phyloP scores from a whole-genome alignment of 2,797 vertebrate genomes.

The Gouania willdenowi region DNA sequence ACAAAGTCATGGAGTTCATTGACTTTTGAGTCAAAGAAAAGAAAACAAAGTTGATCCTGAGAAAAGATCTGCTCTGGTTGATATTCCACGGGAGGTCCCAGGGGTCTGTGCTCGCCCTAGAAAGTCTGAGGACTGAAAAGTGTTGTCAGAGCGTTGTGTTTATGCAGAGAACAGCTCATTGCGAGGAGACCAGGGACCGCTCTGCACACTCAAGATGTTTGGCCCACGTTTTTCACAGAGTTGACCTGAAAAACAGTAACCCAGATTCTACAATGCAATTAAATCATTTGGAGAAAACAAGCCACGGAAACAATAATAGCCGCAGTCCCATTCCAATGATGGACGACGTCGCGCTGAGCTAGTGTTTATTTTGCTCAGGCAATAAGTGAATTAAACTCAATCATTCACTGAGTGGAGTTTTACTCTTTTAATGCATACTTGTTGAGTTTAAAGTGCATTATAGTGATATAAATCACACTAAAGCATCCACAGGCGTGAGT shows the following conservation, averaged over 20 bases:
- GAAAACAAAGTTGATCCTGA: constrained; percentile 66
- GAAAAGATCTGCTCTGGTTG: constrained; percentile 59
- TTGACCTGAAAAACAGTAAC: constrained; percentile 59
- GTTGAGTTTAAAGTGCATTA: constrained; percentile 44
- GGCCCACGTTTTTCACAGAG: constrained; percentile 41
- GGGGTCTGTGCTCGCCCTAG: constrained; percentile 67
- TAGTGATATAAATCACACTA: constrained; percentile 46
- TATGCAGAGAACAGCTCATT: constrained; percentile 71
- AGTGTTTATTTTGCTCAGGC: constrained; percentile 37
- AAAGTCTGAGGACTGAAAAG: constrained; percentile 79
- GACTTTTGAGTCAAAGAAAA: constrained; percentile 63
- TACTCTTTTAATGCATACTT: constrained; percentile 30
- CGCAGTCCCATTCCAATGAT: constrained; percentile 23
- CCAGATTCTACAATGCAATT: constrained; percentile 49
- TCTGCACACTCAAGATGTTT: constrained; percentile 50
- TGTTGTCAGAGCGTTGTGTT: constrained; percentile 67
- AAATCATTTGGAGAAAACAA: constrained; percentile 41
- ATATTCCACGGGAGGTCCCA: constrained; percentile 77
- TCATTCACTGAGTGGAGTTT: constrained; percentile 16
- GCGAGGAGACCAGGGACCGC: constrained; percentile 51
- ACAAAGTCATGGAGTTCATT: too few species aligned
- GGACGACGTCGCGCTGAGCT: constrained; percentile 15
- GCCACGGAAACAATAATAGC: constrained; percentile 25
- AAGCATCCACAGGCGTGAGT: constrained; percentile 50
- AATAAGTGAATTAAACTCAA: constrained; percentile 24